phyloP scores from a whole-genome alignment of 2,113 vertebrate genomes.

The Heloderma charlesbogerti region DNA sequence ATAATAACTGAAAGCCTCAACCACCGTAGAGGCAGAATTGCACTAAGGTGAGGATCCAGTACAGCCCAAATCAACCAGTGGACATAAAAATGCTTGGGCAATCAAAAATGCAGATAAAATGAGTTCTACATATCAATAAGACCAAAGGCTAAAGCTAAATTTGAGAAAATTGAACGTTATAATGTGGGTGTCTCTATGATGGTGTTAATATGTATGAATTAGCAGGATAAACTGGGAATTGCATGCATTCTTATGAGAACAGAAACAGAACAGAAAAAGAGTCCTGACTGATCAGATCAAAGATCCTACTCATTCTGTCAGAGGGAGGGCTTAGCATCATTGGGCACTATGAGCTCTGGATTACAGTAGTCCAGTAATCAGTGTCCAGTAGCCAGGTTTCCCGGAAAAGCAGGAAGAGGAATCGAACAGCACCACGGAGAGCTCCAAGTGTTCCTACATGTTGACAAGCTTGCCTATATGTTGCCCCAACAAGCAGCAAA shows the following conservation, averaged over 20 bases:
- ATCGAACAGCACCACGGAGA: too few relatives aligned
- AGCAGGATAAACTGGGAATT: background rate
- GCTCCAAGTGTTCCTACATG: too few relatives aligned
- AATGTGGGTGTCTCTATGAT: background rate
- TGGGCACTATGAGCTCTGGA: too few relatives aligned
- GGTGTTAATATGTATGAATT: background rate
- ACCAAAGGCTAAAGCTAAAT: too few relatives aligned
- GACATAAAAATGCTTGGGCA: background rate
- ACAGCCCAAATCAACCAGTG: background rate
- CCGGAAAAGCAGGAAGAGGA: too few relatives aligned
- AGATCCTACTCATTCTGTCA: background rate
- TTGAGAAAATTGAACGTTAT: background rate
- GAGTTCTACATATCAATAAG: background rate
- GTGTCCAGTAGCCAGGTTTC: too few relatives aligned
- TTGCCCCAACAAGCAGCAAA: too few relatives aligned
- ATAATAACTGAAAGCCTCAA: background rate
- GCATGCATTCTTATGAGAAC: background rate
- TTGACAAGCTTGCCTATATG: too few relatives aligned
- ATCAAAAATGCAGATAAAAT: background rate
- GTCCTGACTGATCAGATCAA: background rate
- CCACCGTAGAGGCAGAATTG: background rate
- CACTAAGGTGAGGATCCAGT: background rate
- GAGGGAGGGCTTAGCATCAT: too few relatives aligned
- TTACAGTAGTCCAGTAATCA: too few relatives aligned
- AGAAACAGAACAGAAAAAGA: background rate